phyloP scores from a whole-genome alignment of 2,888 invertebrate genomes.

The Plutella xylostella region DNA sequence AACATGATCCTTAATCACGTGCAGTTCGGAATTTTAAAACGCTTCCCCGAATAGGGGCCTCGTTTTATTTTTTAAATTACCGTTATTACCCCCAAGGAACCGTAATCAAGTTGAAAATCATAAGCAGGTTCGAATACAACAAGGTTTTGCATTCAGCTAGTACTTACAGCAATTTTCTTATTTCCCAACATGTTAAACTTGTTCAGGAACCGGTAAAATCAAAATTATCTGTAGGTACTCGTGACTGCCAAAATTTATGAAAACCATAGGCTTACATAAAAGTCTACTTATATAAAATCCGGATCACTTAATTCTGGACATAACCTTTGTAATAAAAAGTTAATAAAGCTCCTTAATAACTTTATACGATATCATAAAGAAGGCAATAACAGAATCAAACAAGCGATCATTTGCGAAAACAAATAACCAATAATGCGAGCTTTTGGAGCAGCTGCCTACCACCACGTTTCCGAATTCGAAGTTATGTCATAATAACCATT shows the following conservation, averaged over 20 bases:
- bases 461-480: constrained; percentile 27
- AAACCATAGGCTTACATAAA: too few species aligned
- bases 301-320: too few species aligned
- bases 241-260: too few species aligned
- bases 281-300: too few species aligned
- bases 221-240: too few species aligned
- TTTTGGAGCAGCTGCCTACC: constrained; percentile 28
- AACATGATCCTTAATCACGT: constrained; percentile 23
- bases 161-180: constrained; percentile 11
- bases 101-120: constrained; percentile 24
- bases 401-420: constrained; percentile 4
- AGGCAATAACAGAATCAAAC: constrained; percentile 4
- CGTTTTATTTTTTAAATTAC: constrained; percentile 42
- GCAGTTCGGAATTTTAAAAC: constrained; percentile 34
- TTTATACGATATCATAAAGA: background rate
- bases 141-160: constrained; percentile 22
- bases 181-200: too few species aligned
- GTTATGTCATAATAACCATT: constrained; percentile 52
- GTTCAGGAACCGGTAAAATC: too few species aligned
- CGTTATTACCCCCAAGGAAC: constrained; percentile 38
- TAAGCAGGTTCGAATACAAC: constrained; percentile 28
- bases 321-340: too few species aligned
- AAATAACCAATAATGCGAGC: constrained; percentile 6
- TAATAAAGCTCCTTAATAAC: too few species aligned
- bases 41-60: constrained; percentile 36